Conservation (phyloP, 2,888 invertebrate species). For the Erynnis tages region DNA sequence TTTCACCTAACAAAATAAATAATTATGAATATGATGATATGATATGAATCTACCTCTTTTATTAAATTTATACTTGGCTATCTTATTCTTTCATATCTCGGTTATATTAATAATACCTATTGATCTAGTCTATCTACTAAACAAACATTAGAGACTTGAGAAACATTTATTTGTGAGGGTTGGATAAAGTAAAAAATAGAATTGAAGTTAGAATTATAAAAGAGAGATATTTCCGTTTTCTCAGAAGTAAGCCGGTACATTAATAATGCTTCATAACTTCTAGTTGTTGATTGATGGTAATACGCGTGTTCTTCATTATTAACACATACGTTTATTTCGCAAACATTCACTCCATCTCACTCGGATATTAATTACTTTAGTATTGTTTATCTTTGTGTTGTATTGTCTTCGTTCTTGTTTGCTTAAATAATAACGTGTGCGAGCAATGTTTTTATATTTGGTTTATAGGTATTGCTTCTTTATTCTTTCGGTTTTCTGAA, state of each 20-base stretch:
- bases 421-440: background rate
- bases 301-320: slow-evolving; percentile 20
- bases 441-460: background rate
- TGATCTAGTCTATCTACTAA: too few relatives aligned
- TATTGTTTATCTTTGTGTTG: background rate
- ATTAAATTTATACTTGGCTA: too few relatives aligned
- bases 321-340: slow-evolving; percentile 14
- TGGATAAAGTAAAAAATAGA: too few relatives aligned
- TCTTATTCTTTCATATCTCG: too few relatives aligned
- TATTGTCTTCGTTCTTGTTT: background rate
- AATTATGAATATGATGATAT: too few relatives aligned
- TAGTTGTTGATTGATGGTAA: slow-evolving; percentile 19
- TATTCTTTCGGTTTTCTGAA: too few relatives aligned
- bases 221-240: background rate
- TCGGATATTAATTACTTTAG: slow-evolving; percentile 11
- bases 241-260: background rate
- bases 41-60: too few relatives aligned
- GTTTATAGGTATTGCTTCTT: too few relatives aligned
- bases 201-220: background rate
- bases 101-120: too few relatives aligned
- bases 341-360: slow-evolving; percentile 15
- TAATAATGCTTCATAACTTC: background rate
- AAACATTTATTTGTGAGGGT: too few relatives aligned
- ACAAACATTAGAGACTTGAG: too few relatives aligned
- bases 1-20: too few relatives aligned